phyloP scores from a whole-genome alignment of 2,888 invertebrate species.

The Drosophila antonietae region DNA sequence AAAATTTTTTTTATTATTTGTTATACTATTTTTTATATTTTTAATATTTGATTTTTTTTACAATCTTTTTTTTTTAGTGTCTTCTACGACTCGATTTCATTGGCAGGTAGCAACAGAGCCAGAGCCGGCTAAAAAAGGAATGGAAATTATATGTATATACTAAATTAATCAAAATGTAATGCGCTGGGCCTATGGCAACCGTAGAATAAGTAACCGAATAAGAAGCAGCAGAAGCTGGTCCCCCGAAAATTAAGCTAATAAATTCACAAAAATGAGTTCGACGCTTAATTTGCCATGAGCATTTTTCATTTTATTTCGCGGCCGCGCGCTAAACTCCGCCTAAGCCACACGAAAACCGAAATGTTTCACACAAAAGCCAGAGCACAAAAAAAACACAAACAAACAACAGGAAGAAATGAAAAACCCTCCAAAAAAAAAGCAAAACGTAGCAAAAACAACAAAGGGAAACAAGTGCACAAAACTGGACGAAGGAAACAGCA shows the following conservation, averaged over 20 bases:
- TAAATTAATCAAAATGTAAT: conserved; percentile 77
- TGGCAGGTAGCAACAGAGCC: conserved; percentile 42
- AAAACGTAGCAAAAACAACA: conserved; percentile 42
- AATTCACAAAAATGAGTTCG: conserved; percentile 77
- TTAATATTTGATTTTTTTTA: too few species aligned
- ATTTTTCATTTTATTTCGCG: conserved; percentile 74
- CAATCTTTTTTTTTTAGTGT: conserved; percentile 1
- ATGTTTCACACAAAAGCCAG: conserved; percentile 32
- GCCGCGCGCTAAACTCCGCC: conserved; percentile 24
- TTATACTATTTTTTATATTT: too few species aligned
- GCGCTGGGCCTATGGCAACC: conserved; percentile 41
- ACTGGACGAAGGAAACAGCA: conserved; percentile 14
- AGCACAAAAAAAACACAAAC: conserved; percentile 18
- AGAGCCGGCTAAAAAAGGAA: conserved; percentile 2
- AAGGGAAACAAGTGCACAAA: conserved; percentile 10
- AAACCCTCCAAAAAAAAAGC: neutral
- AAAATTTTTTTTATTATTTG: too few species aligned
- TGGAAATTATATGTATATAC: conserved; percentile 45
- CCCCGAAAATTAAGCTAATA: conserved; percentile 71
- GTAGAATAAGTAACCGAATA: neutral
- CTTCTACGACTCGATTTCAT: neutral
- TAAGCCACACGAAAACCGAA: conserved; percentile 38
- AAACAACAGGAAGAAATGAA: conserved; percentile 35
- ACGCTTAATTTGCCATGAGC: conserved; percentile 78
- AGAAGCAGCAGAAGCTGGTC: neutral